phyloP scores from a whole-genome alignment of 2,113 vertebrate genomes.

The Bothrops jararaca region DNA sequence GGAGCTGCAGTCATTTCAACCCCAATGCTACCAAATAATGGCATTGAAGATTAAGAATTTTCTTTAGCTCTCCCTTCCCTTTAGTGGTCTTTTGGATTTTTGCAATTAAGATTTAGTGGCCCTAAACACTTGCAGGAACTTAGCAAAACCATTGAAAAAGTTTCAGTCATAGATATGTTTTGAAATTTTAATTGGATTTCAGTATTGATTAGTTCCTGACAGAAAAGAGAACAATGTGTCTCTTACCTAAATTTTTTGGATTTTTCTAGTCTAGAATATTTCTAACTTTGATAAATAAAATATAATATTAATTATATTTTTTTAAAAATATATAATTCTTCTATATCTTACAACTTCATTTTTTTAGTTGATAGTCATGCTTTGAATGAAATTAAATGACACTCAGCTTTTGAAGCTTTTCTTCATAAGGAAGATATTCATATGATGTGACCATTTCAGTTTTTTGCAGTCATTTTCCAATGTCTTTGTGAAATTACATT shows the following conservation, averaged over 20 bases:
- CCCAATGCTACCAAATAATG: neutral
- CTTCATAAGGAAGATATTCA: neutral
- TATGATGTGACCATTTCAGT: neutral
- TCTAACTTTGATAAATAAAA: neutral
- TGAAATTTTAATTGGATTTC: constrained; percentile 25
- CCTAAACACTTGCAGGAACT: too few species aligned
- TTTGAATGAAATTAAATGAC: neutral
- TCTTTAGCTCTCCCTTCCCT: neutral
- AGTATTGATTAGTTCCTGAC: constrained; percentile 16
- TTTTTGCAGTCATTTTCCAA: neutral
- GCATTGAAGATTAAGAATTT: neutral
- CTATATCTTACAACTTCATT: neutral
- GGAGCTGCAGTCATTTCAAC: neutral
- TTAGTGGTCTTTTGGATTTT: neutral
- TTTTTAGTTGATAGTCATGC: neutral
- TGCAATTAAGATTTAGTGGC: neutral
- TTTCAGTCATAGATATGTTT: constrained; percentile 1
- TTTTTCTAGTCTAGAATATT: neutral
- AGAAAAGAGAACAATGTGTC: neutral
- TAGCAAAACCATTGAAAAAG: neutral
- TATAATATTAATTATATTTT: neutral
- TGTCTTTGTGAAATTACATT: neutral
- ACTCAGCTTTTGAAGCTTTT: neutral
- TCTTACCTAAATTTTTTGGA: constrained; percentile 3
- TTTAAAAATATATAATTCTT: too few species aligned